A percentile compares a stretch with the other conserved stretches of the same genome.
phyloP scores from a whole-genome alignment of 2,113 vertebrate genomes.

The Martes martes region DNA sequence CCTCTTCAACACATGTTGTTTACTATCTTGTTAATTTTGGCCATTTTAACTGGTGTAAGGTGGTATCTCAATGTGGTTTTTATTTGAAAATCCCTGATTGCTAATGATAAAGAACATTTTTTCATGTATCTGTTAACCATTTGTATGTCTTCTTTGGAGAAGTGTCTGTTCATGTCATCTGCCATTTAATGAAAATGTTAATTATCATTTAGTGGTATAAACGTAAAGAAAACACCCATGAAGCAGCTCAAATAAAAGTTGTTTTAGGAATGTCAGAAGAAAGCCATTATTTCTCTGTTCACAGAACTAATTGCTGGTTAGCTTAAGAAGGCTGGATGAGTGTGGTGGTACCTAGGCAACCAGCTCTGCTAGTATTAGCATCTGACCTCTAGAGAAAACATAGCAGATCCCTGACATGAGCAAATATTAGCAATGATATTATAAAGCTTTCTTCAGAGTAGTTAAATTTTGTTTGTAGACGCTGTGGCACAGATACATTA shows the following conservation, averaged over 20 bases:
- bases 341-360: slow-evolving; percentile 43
- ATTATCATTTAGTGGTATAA: slow-evolving; percentile 48
- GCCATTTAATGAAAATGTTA: neutral
- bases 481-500: slow-evolving; percentile 56
- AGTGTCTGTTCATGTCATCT: too few relatives aligned
- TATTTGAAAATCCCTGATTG: too few relatives aligned
- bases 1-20: too few relatives aligned
- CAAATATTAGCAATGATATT: slow-evolving; percentile 76
- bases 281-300: slow-evolving; percentile 35
- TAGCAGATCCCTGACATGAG: slow-evolving; percentile 80
- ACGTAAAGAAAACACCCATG: slow-evolving; percentile 27
- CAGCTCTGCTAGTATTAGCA: neutral
- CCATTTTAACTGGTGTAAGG: too few relatives aligned
- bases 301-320: slow-evolving; percentile 30
- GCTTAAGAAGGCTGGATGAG: slow-evolving; percentile 38
- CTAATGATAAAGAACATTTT: too few relatives aligned
- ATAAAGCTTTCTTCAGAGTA: slow-evolving; percentile 62
- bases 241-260: neutral
- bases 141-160: too few relatives aligned
- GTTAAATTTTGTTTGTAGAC: slow-evolving; percentile 59
- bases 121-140: too few relatives aligned
- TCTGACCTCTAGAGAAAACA: slow-evolving; percentile 68
- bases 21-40: too few relatives aligned
- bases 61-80: too few relatives aligned
- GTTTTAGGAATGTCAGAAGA: slow-evolving; percentile 42